These are phyloP conservation scores for Catagonus wagneri DNA, from an alignment of 2,113 vertebrate species.

Conservation along the genomic window DNA sequence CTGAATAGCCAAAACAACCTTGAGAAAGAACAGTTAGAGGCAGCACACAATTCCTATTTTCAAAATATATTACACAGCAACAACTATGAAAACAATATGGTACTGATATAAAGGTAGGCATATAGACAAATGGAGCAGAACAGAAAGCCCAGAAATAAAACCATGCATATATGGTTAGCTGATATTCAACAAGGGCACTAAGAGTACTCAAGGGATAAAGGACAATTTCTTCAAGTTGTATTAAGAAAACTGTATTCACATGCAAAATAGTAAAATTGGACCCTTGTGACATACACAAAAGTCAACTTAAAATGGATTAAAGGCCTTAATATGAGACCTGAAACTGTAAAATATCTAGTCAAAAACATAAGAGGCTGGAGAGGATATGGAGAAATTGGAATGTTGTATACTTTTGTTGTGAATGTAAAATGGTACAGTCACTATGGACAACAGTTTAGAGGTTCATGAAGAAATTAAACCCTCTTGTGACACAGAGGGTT, in stretches of 20 bases:
- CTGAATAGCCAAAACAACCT: neutral
- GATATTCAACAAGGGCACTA: neutral
- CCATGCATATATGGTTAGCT: neutral
- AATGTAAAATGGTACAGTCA: neutral
- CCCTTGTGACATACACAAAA: neutral
- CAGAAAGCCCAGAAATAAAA: neutral
- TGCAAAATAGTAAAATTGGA: neutral
- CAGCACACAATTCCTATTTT: neutral
- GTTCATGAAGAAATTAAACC: neutral
- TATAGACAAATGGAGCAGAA: neutral
- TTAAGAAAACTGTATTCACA: neutral
- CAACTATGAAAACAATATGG: neutral
- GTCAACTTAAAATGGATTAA: neutral
- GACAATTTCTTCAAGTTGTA: neutral
- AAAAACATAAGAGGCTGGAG: neutral
- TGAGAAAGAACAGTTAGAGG: neutral
- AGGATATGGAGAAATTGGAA: neutral
- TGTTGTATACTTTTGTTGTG: neutral
- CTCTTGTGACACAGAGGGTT: too few relatives aligned
- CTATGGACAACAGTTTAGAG: neutral
- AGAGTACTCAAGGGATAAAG: neutral
- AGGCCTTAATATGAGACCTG: neutral
- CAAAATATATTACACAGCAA: neutral
- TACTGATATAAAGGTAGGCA: neutral
- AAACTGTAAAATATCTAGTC: neutral